A percentile compares a stretch with the other conserved stretches of the same genome.
Conservation (phyloP, 2,113 vertebrate species). For the Ranitomeya variabilis region DNA sequence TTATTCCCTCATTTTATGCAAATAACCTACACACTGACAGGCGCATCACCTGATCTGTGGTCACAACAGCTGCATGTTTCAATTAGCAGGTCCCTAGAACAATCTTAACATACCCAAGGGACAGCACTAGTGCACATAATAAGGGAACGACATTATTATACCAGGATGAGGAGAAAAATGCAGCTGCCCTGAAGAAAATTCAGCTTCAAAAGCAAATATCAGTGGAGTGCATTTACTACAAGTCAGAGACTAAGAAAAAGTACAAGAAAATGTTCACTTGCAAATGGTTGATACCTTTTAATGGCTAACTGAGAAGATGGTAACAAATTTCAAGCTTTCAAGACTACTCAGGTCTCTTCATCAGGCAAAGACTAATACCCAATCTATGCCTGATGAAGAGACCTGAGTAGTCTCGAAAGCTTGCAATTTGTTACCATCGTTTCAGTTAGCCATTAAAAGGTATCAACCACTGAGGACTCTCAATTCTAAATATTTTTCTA, state of each 20-base stretch:
- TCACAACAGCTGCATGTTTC: slow-evolving; percentile 23
- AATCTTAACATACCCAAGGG: background rate
- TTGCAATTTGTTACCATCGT: no score
- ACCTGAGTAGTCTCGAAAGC: no score
- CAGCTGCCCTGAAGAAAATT: background rate
- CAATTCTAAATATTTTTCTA: no score
- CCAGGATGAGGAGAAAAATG: background rate
- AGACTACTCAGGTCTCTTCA: no score
- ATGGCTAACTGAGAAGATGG: no score
- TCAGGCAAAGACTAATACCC: no score
- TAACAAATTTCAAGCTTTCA: no score
- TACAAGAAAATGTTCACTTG: no score
- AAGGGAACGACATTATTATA: background rate
- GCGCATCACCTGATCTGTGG: slow-evolving; percentile 6
- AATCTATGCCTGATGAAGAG: no score
- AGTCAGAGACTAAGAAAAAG: background rate
- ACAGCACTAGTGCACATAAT: slow-evolving; percentile 6
- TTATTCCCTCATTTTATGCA: slow-evolving; percentile 25
- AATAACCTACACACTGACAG: slow-evolving; percentile 1
- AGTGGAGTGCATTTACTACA: background rate
- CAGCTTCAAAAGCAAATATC: background rate
- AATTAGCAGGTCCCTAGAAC: slow-evolving; percentile 34
- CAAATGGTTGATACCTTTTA: no score
- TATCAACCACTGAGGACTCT: no score
- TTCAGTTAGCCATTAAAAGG: no score